Evolutionary conservation across 2,113 vertebrate genomes (phyloP), one percentile per base, ranked within the genome.

Genomic region (Periophthalmodon schlosseri): DNA sequence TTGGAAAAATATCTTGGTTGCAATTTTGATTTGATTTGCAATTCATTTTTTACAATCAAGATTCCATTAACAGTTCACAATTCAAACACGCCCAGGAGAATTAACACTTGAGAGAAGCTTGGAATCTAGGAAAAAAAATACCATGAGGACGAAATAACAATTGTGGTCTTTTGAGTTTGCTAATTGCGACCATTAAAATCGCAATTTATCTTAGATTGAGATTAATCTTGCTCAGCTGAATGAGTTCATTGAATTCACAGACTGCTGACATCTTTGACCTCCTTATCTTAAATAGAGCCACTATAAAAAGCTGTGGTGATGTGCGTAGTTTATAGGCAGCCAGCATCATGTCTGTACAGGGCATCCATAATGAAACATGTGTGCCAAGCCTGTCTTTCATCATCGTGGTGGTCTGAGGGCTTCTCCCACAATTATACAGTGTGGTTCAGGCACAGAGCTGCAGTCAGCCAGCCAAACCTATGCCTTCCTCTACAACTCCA

Each of bases 381-480:
- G 88, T 81, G 83, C 72, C 13, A 68, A 80, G 75, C 50, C 72
- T 58, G 70, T 81, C 91, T 89, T 91, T 91, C 86, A 89, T 91
- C 89, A 86, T 80, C 80, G 52, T 54, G 91, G 91, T 89, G 91
- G 91, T 91, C 91, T 91, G 84, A 89, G 70, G 77, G 80, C 89
- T 84, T 78, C 78, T 77, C 79, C 80, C 86, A 72, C 89, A 88
- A 90, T 91, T 90, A 87, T 70, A 64, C 84, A 14, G 74, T 75
- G 86, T 75, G 86, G 87, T 88, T 84, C 12, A 34, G 84, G 84
- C 61, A 83, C 60, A 84, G 81, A 82, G 88, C 78, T 89, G 85
- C 83, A 63, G 75, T 46, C 39, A 80, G 78, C 4, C 78, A 86
- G 86, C 86, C 86, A 90, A 82, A 85, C 57, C 57, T 61, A 78